Evolutionary conservation across 2,888 invertebrate species (phyloP).

Genomic region (Pterobdella sp.): DNA sequence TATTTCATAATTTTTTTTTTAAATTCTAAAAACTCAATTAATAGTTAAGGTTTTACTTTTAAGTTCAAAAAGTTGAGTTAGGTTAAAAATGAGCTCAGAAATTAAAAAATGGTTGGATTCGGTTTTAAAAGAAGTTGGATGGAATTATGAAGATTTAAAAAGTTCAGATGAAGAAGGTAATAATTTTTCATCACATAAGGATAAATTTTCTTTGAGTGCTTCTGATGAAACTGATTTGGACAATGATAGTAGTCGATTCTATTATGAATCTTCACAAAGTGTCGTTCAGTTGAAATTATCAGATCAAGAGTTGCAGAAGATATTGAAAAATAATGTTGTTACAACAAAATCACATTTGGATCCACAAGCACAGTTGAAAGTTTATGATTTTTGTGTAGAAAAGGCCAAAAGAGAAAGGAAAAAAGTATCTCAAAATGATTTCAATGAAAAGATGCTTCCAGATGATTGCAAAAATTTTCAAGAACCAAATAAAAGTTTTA

Average conservation of each 20-base stretch:
- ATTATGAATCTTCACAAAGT: constrained; percentile 17
- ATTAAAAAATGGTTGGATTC: not conserved
- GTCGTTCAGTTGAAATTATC: constrained; percentile 18
- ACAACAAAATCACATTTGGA: not conserved
- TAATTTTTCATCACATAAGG: no score
- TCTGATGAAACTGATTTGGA: not conserved
- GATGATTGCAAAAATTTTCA: constrained; percentile 6
- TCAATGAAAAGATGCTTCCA: not conserved
- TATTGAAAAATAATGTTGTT: not conserved
- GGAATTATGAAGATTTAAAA: constrained; percentile 12
- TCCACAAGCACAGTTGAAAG: constrained; percentile 16
- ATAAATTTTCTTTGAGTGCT: constrained; percentile 5
- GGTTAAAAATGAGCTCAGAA: not conserved
- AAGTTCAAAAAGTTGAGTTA: no score
- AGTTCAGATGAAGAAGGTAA: not conserved
- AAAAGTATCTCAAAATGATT: not conserved
- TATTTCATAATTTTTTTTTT: not conserved
- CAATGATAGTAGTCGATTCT: constrained; percentile 14
- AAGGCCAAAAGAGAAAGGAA: constrained; percentile 4
- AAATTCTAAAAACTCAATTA: no score
- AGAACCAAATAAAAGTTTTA: no score
- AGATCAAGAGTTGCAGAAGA: not conserved
- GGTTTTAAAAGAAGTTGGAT: constrained; percentile 16
- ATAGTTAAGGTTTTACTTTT: no score
- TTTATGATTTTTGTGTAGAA: constrained; percentile 18